Conservation (phyloP, 2,797 vertebrate genomes). For the Amphiprion clarkii region DNA sequence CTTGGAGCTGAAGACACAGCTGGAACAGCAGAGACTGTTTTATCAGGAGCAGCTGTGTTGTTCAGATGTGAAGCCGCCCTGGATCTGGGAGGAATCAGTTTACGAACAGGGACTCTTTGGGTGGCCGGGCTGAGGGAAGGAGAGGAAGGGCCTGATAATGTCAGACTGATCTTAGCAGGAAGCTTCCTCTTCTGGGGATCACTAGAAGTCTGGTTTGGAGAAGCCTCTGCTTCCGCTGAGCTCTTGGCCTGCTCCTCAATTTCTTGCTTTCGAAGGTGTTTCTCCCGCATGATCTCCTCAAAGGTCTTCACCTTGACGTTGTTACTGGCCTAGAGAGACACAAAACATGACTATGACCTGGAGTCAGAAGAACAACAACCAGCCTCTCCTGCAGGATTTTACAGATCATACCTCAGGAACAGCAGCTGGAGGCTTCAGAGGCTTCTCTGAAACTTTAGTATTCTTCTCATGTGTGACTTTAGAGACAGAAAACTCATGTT, state of each 20-base stretch:
- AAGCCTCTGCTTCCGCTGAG: conserved; percentile 16
- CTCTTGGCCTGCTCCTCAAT: conserved; percentile 69
- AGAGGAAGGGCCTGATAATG: background rate
- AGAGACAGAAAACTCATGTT: conserved; percentile 11
- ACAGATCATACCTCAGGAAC: conserved; percentile 64
- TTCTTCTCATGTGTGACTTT: conserved; percentile 48
- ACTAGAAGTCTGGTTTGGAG: conserved; percentile 39
- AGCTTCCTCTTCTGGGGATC: conserved; percentile 47
- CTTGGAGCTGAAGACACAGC: conserved; percentile 9
- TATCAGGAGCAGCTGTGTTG: background rate
- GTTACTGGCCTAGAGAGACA: conserved; percentile 55
- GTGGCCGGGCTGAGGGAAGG: conserved; percentile 33
- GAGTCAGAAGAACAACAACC: background rate
- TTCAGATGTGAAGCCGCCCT: conserved; percentile 37
- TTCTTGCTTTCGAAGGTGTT: conserved; percentile 85
- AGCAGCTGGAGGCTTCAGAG: conserved; percentile 32
- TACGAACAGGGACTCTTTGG: conserved; percentile 45
- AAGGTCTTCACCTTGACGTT: conserved; percentile 89
- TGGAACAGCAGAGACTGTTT: conserved; percentile 4
- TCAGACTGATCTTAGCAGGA: conserved; percentile 7
- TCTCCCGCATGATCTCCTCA: conserved; percentile 91
- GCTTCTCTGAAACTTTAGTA: conserved; percentile 54
- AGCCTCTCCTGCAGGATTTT: background rate
- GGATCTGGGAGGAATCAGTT: conserved; percentile 56
- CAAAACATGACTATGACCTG: background rate